Base-by-base conservation (phyloP, 1,140 invertebrate species). In the Drosophila repletoides region DNA sequence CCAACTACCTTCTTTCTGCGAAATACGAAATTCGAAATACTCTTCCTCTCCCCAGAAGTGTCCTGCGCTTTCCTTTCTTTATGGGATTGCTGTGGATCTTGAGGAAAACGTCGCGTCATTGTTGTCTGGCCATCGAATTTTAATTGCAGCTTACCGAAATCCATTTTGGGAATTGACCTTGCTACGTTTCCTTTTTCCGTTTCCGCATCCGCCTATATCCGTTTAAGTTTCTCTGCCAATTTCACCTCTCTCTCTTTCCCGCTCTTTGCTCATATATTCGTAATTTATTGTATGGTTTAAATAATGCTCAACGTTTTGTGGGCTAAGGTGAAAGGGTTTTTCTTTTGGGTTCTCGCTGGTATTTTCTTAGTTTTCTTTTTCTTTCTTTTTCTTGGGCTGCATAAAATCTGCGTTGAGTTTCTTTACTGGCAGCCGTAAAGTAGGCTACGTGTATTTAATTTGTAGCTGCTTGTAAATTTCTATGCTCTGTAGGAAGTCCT, bases 371-470 rank as follows among this genome's bases (percentile, higher is more conserved):
- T 22, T 15, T 48, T 5, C 24, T 33, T 2, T 7, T 17, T 34
- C 28, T 36, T 29, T 49, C 12, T 33, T 43, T 59, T 45, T 74
- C 36, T 29, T 52, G 48, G 26, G 31, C 48, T 36, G 71, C 71
- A 74, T 74, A 68, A 74, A 68, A 38, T 67, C 40, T 51, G 46
- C 70, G 73, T 74, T 68, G 74, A 74, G 61, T 61, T 74, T 66
- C 17, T 34, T 56, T 45, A 69, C 10, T 26, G 55, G 15, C 34
- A 45, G 43, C 17, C 43, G 17, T 56, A 73, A 73, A 72, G 69
- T 73, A 56, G 65, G 71, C 53, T 53, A 41, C 55, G 61, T 75
- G 65, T 75, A 75, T 75, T 48, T 52, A 67, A 75, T 70, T 75
- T 51, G 33, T 10, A 49, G 68, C 38, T 48, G 10, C 36, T 55